Percentiles rank a stretch among this genome's conserved stretches.
phyloP scores from a whole-genome alignment of 2,113 vertebrate genomes.

The Callaeas wilsoni region DNA sequence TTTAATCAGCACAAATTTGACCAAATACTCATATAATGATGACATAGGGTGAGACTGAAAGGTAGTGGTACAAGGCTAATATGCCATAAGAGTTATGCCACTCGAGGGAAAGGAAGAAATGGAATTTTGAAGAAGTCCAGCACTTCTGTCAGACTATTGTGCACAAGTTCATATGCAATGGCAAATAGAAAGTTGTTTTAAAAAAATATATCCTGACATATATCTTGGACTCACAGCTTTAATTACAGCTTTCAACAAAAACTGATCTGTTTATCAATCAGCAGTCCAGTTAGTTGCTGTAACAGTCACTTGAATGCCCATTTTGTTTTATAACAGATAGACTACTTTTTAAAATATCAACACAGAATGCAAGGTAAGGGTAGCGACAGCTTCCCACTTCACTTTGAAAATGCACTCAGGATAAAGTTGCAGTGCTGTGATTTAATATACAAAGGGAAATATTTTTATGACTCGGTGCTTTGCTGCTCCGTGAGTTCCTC shows the following conservation, averaged over 20 bases:
- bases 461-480: background rate
- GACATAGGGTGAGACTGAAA: background rate
- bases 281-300: background rate
- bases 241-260: background rate
- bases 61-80: background rate
- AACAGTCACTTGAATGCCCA: background rate
- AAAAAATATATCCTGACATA: background rate
- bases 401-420: background rate
- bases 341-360: background rate
- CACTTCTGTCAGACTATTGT: background rate
- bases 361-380: background rate
- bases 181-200: background rate
- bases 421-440: background rate
- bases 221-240: background rate
- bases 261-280: background rate
- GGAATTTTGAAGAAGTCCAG: background rate
- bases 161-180: background rate
- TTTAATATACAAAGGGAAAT: background rate
- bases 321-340: background rate
- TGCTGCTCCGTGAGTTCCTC: background rate
- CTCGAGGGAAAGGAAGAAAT: background rate
- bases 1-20: background rate
- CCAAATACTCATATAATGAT: background rate
- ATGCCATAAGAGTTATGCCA: background rate
- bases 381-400: background rate